Base-by-base conservation (phyloP, 1,140 invertebrate genomes). In the Daktulosphaira vitifoliae region DNA sequence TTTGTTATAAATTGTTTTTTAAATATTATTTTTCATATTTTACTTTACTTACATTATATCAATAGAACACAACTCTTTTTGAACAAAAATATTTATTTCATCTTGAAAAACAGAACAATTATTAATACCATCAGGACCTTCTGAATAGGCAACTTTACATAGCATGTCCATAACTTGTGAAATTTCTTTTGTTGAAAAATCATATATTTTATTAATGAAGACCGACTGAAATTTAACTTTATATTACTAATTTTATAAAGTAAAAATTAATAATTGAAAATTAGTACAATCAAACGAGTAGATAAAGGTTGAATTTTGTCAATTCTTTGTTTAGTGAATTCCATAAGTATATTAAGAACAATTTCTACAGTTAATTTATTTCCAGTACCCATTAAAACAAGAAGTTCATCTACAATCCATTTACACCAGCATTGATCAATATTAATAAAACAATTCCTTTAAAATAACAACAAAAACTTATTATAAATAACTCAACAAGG, bases 81-180 rank as follows among this genome's bases (percentile, higher is more conserved):
- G 78, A 1, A 84, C 72, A 2, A 83, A 64, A 73, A 83, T 83
- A 67, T 78, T 77, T 33, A 84, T 76, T 68, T 84, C 81, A 69
- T 83, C 79, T 56, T 78, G 76, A n/a, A 84, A 71, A 8, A 74
- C 72, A 20, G 76, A 71, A 49, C 65, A 68, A 50, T 71, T 68
- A 22, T 53, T 49, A 16, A 74, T 74, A 51, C 76, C 70, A 62
- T 76, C 70, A 11, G 76, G 72, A 59, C 71, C 73, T 69, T 69
- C 73, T 23, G 71, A 79, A 76, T 71, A 84, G 39, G 74, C 81
- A 68, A 76, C 79, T 68, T 68, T 78, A 70, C 74, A 83, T 7
- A 79, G 75, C 71, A 77, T 74, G 71, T 75, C 82, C 75, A 77
- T 79, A 67, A 72, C 76, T 65, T 72, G 67, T 39, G 77, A 74